Evolutionary conservation across 2,113 vertebrate species (phyloP).

Genomic region (Reinhardtius hippoglossoides): DNA sequence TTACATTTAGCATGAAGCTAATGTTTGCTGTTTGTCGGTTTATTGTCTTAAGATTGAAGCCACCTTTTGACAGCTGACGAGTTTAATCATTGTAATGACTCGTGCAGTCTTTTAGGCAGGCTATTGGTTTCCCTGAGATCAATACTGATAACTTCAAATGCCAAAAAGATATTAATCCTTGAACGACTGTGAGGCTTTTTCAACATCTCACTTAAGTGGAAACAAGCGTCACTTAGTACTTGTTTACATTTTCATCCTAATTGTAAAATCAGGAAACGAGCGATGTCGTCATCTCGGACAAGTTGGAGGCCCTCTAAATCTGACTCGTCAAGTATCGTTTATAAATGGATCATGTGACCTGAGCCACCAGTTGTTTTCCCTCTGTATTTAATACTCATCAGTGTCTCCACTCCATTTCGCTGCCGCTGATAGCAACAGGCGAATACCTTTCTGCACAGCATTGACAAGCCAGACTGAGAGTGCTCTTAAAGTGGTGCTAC

Average conservation of each 20-base stretch:
- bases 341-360: slow-evolving; percentile 68
- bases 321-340: slow-evolving; percentile 78
- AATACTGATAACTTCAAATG: slow-evolving; percentile 52
- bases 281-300: slow-evolving; percentile 34
- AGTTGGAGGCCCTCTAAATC: slow-evolving; percentile 56
- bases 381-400: slow-evolving; percentile 89
- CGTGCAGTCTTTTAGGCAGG: slow-evolving; percentile 37
- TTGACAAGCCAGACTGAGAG: slow-evolving; percentile 93
- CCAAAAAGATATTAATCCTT: slow-evolving; percentile 39
- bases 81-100: slow-evolving; percentile 46
- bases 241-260: slow-evolving; percentile 18
- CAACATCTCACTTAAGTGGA: slow-evolving; percentile 32
- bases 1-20: slow-evolving; percentile 7
- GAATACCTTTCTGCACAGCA: slow-evolving; percentile 93
- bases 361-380: slow-evolving; percentile 69
- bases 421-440: slow-evolving; percentile 89
- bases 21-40: slow-evolving; percentile 10
- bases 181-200: slow-evolving; percentile 18
- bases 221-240: slow-evolving; percentile 19
- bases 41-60: slow-evolving; percentile 28
- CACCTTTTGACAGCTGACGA: slow-evolving; percentile 11
- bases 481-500: slow-evolving; percentile 94
- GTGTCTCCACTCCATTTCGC: slow-evolving; percentile 86
- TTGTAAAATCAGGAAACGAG: slow-evolving; percentile 28
- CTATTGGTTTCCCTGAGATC: slow-evolving; percentile 17